Base-by-base conservation (phyloP, 1,140 invertebrate genomes). In the Pomacea maculata region DNA sequence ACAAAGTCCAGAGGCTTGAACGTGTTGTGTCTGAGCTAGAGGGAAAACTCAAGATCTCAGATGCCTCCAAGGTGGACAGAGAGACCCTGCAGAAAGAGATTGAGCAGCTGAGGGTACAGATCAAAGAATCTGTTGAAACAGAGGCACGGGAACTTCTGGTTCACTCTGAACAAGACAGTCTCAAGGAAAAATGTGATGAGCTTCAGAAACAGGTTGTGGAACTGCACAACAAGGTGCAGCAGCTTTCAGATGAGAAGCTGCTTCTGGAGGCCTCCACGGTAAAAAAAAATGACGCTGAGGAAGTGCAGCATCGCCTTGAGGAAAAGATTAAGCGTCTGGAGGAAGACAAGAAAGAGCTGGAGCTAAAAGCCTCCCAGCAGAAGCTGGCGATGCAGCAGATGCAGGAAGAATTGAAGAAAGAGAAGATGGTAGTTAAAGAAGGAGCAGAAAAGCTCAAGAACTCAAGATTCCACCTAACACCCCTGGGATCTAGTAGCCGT, bases 401-500 rank as follows among this genome's bases (percentile, higher is more conserved):
- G 25, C 72, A 82, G 63, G 45, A 54, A 15, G 79, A 84, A 67
- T 52, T 83, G 70, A 78, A 77, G 25, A 75, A 72, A 9, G 70
- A 76, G 25, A 80, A 79, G 63, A 77, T n/a, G n/a, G n/a, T 10
- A 52, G 45, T 29, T 6, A 77, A 65, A 52, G 63, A 67, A 54
- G 67, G 55, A 55, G 45, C 21, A 11, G 77, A 78, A 52, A 71
- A 70, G 54, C 34, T 57, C 15, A 70, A 78, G 77, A 65, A 17
- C 11, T 45, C 10, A 7, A 78, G 25, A 45, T 25, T 4, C 11
- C 57, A 17, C 15, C 34, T 54, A 14, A 57, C 78, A 21, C 73
- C 73, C 63, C 14, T 61, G 67, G 74, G 70, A 29, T 78, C 77
- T 12, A 86, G 85, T 64, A 78, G 85, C 11, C 83, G 86, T 21